Conservation (phyloP, 1,140 invertebrate genomes). For the Cherax destructor region DNA sequence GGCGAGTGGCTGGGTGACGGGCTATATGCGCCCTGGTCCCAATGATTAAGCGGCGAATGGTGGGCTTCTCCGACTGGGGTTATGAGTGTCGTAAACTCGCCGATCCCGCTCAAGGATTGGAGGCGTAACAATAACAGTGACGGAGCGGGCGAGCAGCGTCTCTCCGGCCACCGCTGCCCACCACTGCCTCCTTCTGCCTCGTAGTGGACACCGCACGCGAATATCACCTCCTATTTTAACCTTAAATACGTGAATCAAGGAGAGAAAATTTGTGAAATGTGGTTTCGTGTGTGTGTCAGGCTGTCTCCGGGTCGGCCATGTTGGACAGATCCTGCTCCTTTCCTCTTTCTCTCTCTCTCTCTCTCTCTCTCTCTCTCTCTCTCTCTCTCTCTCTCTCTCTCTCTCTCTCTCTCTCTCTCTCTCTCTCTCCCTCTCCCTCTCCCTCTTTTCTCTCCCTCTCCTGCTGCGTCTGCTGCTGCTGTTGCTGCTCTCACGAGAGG, state of each 20-base stretch:
- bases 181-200: slow-evolving; percentile 65
- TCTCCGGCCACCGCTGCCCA: slow-evolving; percentile 59
- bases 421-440: slow-evolving; percentile 48
- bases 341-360: slow-evolving; percentile 4
- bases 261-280: slow-evolving; percentile 53
- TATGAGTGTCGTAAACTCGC: slow-evolving; percentile 72
- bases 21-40: slow-evolving; percentile 71
- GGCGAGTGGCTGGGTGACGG: slow-evolving; percentile 71
- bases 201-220: slow-evolving; percentile 67
- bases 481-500: slow-evolving; percentile 22
- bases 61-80: slow-evolving; percentile 71
- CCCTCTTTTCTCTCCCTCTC: slow-evolving; percentile 5
- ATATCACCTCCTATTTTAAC: slow-evolving; percentile 66
- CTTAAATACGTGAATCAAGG: slow-evolving; percentile 64
- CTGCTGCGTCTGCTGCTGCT: slow-evolving; percentile 35
- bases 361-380: slow-evolving; percentile 51
- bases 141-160: slow-evolving; percentile 58
- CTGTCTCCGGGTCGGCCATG: slow-evolving; percentile 47
- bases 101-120: slow-evolving; percentile 73
- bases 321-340: slow-evolving; percentile 30
- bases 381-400: slow-evolving; percentile 40
- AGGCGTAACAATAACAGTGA: slow-evolving; percentile 72
- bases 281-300: slow-evolving; percentile 39
- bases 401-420: slow-evolving; percentile 56
- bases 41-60: slow-evolving; percentile 73